These are phyloP conservation scores for Chaenocephalus aceratus DNA, from an alignment of 2,113 vertebrate species.

Conservation along the genomic window DNA sequence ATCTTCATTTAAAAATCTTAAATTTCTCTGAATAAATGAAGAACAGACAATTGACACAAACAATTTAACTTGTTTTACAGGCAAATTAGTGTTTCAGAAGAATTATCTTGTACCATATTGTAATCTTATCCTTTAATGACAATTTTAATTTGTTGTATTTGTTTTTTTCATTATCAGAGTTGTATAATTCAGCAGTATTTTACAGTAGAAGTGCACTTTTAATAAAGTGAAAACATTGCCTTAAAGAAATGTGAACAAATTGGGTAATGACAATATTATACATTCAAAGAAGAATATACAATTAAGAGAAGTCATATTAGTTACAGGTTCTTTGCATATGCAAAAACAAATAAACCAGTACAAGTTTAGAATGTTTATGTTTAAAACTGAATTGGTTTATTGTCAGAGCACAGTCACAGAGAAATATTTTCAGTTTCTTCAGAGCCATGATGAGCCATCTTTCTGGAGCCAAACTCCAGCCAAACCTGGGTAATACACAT, in stretches of 20 bases:
- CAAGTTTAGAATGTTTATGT: too few species aligned
- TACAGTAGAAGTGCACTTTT: not conserved
- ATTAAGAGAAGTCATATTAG: not conserved
- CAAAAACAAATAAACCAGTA: too few species aligned
- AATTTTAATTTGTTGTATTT: not conserved
- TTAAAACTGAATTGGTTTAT: too few species aligned
- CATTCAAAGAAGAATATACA: not conserved
- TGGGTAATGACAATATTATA: not conserved
- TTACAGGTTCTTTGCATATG: too few species aligned
- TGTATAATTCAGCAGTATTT: not conserved
- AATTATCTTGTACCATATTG: not conserved
- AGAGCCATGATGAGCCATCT: too few species aligned
- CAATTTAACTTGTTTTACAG: not conserved
- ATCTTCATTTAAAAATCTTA: not conserved
- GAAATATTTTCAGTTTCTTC: too few species aligned
- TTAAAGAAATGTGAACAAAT: too few species aligned
- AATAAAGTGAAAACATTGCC: not conserved
- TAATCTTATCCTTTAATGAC: not conserved
- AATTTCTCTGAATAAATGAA: not conserved
- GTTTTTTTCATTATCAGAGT: not conserved
- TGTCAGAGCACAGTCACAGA: too few species aligned
- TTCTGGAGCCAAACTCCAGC: too few species aligned
- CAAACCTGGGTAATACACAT: too few species aligned
- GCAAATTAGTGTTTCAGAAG: not conserved
- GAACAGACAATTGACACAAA: not conserved